Conservation (phyloP, 2,113 vertebrate species). For the Saccopteryx leptura region DNA sequence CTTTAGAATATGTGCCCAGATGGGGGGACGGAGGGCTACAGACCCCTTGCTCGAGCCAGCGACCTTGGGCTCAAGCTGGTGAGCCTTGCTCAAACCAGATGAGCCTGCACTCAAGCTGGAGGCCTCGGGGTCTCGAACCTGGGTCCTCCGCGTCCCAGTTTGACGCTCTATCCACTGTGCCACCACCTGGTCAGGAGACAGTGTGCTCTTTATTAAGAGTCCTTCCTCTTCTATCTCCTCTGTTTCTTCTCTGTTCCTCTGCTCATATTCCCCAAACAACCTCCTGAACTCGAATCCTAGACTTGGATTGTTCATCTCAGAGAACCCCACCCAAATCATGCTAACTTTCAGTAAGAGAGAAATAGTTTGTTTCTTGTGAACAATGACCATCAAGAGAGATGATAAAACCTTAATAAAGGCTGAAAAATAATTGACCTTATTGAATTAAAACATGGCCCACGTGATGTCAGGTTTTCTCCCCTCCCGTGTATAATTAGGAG, state of each 20-base stretch:
- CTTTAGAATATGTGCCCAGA: too few species aligned
- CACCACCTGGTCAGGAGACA: neutral
- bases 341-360: constrained; percentile 19
- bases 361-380: constrained; percentile 34
- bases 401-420: constrained; percentile 4
- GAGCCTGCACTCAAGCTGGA: too few species aligned
- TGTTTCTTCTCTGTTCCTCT: neutral
- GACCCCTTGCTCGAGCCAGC: too few species aligned
- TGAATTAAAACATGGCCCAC: neutral
- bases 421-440: constrained; percentile 49
- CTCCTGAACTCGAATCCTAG: constrained; percentile 17
- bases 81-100: too few species aligned
- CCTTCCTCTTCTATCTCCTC: neutral
- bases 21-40: too few species aligned
- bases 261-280: neutral
- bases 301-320: neutral
- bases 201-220: neutral
- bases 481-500: too few species aligned
- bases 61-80: too few species aligned
- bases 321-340: neutral
- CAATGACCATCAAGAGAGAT: neutral
- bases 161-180: too few species aligned
- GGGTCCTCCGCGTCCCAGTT: too few species aligned
- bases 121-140: too few species aligned
- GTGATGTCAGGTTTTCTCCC: too few species aligned